phyloP scores from a whole-genome alignment of 2,113 vertebrate genomes.

The mouse (Mus musculus) region DNA sequence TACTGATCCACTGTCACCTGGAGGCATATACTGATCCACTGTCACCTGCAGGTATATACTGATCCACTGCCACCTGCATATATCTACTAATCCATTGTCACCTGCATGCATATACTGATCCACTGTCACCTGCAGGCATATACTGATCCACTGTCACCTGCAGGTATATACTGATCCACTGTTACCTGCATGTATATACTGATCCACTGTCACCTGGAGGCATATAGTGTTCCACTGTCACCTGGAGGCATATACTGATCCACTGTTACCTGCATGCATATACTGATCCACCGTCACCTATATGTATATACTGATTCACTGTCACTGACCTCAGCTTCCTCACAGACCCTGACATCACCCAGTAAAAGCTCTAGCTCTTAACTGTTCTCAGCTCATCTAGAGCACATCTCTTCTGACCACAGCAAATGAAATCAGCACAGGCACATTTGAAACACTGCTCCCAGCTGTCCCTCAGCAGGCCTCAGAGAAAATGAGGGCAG shows the following conservation, averaged over 20 bases:
- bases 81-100: too few relatives aligned
- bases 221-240: too few relatives aligned
- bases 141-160: not conserved
- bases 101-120: not conserved
- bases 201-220: too few relatives aligned
- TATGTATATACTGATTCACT: too few relatives aligned
- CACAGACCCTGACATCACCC: not conserved
- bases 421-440: not conserved
- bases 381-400: not conserved
- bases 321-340: not conserved
- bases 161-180: not conserved
- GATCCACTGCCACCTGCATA: too few relatives aligned
- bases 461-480: not conserved
- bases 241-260: too few relatives aligned
- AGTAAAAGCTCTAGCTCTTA: not conserved
- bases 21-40: too few relatives aligned
- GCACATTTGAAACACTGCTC: not conserved
- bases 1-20: too few relatives aligned
- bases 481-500: not conserved
- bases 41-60: not conserved
- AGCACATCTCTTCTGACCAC: not conserved
- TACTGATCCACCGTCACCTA: not conserved
- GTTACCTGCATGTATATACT: too few relatives aligned
- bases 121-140: not conserved
- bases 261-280: not conserved